Conservation (phyloP, 2,888 invertebrate genomes). For the Theodoxus fluviatilis region DNA sequence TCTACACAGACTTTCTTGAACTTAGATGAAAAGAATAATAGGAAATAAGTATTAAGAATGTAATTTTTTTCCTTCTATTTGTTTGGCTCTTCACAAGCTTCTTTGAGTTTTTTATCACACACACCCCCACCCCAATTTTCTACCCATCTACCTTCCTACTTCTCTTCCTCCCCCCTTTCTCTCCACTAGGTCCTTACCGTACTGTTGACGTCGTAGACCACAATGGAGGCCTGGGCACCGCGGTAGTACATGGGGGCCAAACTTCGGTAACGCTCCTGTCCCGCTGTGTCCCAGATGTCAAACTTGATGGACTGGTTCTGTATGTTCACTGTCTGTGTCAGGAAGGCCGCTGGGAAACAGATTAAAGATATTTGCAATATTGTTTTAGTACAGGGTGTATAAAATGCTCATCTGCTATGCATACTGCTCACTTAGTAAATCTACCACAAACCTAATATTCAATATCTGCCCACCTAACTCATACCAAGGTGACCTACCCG, state of each 20-base stretch:
- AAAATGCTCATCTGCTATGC: conserved; percentile 23
- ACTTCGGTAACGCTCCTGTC: conserved; percentile 96
- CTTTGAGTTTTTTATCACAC: too few species aligned
- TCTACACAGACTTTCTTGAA: too few species aligned
- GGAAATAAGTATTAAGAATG: background rate
- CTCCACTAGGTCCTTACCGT: conserved; percentile 64
- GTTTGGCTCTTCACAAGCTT: background rate
- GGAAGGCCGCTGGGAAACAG: conserved; percentile 81
- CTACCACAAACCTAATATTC: too few species aligned
- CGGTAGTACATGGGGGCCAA: conserved; percentile 94
- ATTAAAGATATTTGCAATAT: background rate
- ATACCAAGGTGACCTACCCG: too few species aligned
- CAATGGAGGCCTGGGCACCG: conserved; percentile 86
- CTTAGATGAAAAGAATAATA: background rate
- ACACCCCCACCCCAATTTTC: too few species aligned
- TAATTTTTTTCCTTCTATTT: background rate
- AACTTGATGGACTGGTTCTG: conserved; percentile 98
- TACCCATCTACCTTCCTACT: too few species aligned
- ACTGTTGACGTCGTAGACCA: conserved; percentile 99
- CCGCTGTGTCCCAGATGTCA: conserved; percentile 99
- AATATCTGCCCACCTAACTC: too few species aligned
- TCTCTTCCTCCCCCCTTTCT: too few species aligned
- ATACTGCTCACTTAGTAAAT: background rate
- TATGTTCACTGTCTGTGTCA: conserved; percentile 98
- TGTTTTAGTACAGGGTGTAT: background rate